Percentiles rank a stretch among this genome's conserved stretches.
Conservation (phyloP, 2,113 vertebrate genomes). For the Archocentrus centrarchus region DNA sequence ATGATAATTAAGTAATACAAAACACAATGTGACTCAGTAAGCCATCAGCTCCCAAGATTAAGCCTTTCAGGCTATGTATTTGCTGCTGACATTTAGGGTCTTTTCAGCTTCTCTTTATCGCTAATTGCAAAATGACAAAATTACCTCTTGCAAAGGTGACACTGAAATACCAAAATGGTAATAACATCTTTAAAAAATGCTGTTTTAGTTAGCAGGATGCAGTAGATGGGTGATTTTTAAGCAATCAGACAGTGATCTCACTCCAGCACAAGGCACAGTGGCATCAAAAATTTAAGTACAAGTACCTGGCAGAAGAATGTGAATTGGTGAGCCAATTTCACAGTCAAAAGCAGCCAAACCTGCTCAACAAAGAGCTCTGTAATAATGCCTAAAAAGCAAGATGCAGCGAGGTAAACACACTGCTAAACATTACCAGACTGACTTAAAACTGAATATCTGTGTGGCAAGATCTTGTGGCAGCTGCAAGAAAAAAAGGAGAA, state of each 20-base stretch:
- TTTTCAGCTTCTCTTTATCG: slow-evolving; percentile 17
- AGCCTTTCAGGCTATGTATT: background rate
- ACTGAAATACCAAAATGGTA: background rate
- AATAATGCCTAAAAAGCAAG: background rate
- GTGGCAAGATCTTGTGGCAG: no score
- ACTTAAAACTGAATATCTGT: no score
- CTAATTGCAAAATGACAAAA: slow-evolving; percentile 36
- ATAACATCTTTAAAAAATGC: background rate
- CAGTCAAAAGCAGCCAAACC: background rate
- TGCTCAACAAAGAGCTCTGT: background rate
- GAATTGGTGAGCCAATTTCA: background rate
- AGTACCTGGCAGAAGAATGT: background rate
- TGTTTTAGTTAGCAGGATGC: background rate
- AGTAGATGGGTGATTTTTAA: background rate
- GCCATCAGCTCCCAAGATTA: background rate
- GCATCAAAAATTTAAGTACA: background rate
- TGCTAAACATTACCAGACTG: background rate
- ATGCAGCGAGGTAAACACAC: background rate
- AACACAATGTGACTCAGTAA: slow-evolving; percentile 21
- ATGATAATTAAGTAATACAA: slow-evolving; percentile 39
- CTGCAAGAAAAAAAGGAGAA: no score
- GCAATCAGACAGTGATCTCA: background rate
- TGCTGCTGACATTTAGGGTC: slow-evolving; percentile 41
- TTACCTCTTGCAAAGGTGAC: slow-evolving; percentile 2
- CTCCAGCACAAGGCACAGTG: background rate